Evolutionary conservation across 2,888 invertebrate genomes (phyloP), one percentile per base, ranked within the genome.

Genomic region (Empis livida): DNA sequence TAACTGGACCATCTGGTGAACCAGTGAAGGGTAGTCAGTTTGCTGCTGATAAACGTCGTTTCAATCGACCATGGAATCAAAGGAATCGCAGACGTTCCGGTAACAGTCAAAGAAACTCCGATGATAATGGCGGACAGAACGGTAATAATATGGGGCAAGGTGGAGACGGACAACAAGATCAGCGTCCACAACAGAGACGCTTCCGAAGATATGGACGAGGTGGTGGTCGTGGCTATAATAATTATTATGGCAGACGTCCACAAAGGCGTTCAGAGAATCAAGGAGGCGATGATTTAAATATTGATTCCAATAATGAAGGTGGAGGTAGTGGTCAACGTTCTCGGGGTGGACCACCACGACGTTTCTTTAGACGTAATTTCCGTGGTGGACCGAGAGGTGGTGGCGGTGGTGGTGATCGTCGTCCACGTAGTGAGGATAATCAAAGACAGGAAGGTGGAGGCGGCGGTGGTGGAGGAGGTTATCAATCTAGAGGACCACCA

Each of bases 11-110:
- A 53, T 85, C 85, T 54, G 97, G 97, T 54, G 88, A 87, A 65
- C 84, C 93, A 44, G 97, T 91, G 42, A 88, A 93, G 65, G 96
- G 97, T 60, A 94, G 93, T 62, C 94, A 94, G 52, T 96, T 94
- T 70, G 95, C 96, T 58, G 92, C 94, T 50, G 94, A 94, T 67
- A 85, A 87, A 65, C 82, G 87, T 62, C 82, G 84, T 59, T 59
- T 56, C 39, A 59, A 57, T 52, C 65, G 65, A 15, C 62, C 62
- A 30, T 58, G 60, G 56, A 55, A 61, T 53, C 61, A 72, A 70
- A 78, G 78, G 63, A 77, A 78, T 56, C 74, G 74, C 50, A 72
- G 73, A 5, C 65, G 71, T 51, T 70, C 70, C 38, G 62, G 64
- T 56, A 71, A 40, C 20, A 70, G 72, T 54, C 73, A 61, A 42